phyloP scores from a whole-genome alignment of 2,113 vertebrate species.

The Nycticorax nycticorax region DNA sequence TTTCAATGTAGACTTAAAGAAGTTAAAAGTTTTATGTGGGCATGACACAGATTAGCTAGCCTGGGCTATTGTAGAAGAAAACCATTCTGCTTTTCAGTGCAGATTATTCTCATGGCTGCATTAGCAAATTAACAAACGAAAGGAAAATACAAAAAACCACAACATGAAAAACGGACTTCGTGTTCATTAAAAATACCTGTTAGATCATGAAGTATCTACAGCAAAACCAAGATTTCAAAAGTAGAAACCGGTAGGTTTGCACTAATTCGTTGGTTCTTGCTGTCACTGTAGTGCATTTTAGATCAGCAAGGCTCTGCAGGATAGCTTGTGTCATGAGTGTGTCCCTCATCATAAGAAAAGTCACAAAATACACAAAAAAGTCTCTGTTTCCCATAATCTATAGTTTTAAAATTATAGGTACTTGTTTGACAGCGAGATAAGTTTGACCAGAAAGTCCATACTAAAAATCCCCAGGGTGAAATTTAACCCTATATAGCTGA shows the following conservation, averaged over 20 bases:
- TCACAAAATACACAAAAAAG: background rate
- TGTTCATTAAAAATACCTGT: background rate
- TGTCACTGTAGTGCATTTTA: background rate
- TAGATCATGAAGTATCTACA: background rate
- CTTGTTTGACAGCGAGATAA: background rate
- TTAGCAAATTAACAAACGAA: background rate
- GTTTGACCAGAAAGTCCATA: constrained; percentile 18
- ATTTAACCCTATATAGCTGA: constrained; percentile 53
- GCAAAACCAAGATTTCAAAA: background rate
- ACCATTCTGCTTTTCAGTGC: background rate
- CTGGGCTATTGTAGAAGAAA: background rate
- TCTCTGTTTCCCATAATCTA: background rate
- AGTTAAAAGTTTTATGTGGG: background rate
- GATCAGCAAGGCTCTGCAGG: background rate
- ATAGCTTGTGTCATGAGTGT: background rate
- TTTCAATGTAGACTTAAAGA: background rate
- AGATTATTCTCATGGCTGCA: background rate
- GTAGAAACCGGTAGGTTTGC: background rate
- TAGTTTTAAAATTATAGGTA: background rate
- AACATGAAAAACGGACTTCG: background rate
- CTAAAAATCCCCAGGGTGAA: constrained; percentile 47
- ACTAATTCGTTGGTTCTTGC: background rate
- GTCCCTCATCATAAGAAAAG: background rate
- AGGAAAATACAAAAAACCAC: background rate
- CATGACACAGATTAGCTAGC: background rate